Base-by-base conservation (phyloP, 2,113 vertebrate genomes). In the Ivindomyrus marchei region DNA sequence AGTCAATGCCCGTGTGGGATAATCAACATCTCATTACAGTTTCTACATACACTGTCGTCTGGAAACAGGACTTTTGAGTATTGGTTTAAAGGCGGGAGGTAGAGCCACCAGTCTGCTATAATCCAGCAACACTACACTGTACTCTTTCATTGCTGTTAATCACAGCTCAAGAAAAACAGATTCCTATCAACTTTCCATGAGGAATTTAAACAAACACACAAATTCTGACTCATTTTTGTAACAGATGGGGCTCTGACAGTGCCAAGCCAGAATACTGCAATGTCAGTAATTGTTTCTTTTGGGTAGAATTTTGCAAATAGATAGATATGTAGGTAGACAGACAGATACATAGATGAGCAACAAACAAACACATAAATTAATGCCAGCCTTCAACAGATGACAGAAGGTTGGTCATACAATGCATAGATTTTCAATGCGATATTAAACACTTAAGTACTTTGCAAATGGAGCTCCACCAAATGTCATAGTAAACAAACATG, bases 131-230 rank as follows among this genome's bases (percentile, higher is more conserved):
- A 53, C 27, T 31, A 86, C 84, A 49, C 47, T 49, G 11, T 27
- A 86, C n/a, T 50, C 83, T 85, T 85, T 45, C 83, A 85, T 50
- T 86, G 84, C 47, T 31, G 84, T 47, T 49, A 47, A 86, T 86
- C 47, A 49, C 17, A 87, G 50, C 49, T 11, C 9, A 53, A 53
- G 49, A 87, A 24, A 36, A 87, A 85, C 21, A 45, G 39, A 45
- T 83, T 83, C 36, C 19, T 42, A 83, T 46, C 83, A 85, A 85
- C 83, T 24, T 85, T 85, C 83, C 83, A 85, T 46, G 42, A 85
- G 45, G 45, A 45, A 47, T 85, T 85, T 24, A 85, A 24, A n/a
- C 45, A 85, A 85, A 85, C 39, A 21, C 45, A 85, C 19, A 45
- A 45, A 47, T 47, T 24, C 42, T 85, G 80, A 85, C 45, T 85